Percentiles rank a stretch among this genome's conserved stretches.
phyloP scores from a whole-genome alignment of 1,140 invertebrate species.

The Arion vulgaris region DNA sequence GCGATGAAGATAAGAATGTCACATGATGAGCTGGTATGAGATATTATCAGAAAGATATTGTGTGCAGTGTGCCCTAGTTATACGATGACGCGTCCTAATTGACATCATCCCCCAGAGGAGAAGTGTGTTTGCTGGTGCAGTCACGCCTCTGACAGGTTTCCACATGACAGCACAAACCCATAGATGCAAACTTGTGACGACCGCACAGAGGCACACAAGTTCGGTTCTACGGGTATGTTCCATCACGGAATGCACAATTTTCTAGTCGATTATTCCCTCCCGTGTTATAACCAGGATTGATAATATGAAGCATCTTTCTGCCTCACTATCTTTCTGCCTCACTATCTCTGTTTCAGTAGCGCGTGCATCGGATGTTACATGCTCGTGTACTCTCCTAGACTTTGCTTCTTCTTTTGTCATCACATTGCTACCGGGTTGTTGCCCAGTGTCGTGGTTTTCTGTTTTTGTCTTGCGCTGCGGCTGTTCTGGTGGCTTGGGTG shows the following conservation, averaged over 20 bases:
- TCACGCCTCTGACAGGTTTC: neutral
- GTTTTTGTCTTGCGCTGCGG: too few relatives aligned
- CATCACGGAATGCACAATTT: neutral
- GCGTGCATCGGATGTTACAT: neutral
- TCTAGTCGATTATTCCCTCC: neutral
- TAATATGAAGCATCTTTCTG: neutral
- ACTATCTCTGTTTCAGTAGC: neutral
- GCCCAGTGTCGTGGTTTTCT: too few relatives aligned
- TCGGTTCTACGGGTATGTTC: conserved; percentile 31
- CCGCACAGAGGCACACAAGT: conserved; percentile 5
- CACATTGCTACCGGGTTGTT: too few relatives aligned
- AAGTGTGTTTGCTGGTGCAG: neutral
- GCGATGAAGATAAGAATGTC: neutral
- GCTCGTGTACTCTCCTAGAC: too few relatives aligned
- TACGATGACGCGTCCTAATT: neutral
- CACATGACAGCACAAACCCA: conserved; percentile 12
- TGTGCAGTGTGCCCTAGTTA: neutral
- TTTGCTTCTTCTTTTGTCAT: too few relatives aligned
- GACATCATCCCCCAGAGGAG: neutral
- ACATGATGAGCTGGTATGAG: neutral
- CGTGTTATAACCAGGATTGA: neutral
- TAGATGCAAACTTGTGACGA: conserved; percentile 32
- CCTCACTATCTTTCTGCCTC: neutral
- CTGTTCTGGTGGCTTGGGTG: too few relatives aligned
- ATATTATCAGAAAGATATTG: neutral